These are phyloP conservation scores for Chesias legatella DNA, from an alignment of 2,888 invertebrate species.

Conservation along the genomic window DNA sequence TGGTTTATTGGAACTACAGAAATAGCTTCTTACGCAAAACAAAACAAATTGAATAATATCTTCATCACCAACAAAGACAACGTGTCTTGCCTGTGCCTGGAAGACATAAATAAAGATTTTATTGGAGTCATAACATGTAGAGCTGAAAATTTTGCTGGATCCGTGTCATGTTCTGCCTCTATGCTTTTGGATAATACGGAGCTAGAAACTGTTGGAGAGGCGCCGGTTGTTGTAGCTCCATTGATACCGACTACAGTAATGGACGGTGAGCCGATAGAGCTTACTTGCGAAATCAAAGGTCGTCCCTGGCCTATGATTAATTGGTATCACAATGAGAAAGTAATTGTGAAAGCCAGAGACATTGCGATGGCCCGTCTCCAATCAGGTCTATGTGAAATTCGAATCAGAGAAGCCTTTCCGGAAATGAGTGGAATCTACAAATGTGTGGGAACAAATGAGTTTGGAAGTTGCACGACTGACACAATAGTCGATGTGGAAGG, in stretches of 20 bases:
- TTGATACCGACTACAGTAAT: conserved; percentile 88
- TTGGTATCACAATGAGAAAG: conserved; percentile 88
- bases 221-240: conserved; percentile 88
- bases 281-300: conserved; percentile 87
- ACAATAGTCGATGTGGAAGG: conserved; percentile 91
- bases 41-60: conserved; percentile 84
- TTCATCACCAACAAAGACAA: conserved; percentile 87
- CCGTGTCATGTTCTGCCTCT: conserved; percentile 91
- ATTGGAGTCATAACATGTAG: conserved; percentile 91
- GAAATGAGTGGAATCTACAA: conserved; percentile 94
- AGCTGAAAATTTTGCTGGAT: conserved; percentile 94
- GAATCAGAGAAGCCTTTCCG: conserved; percentile 92
- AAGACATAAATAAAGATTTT: conserved; percentile 84
- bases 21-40: conserved; percentile 74
- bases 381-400: conserved; percentile 89
- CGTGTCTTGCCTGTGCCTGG: conserved; percentile 88
- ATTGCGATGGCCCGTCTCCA: conserved; percentile 86
- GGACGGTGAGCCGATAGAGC: conserved; percentile 92
- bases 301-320: conserved; percentile 89
- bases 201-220: conserved; percentile 50
- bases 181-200: conserved; percentile 82
- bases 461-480: conserved; percentile 90
- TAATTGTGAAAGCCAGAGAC: conserved; percentile 88
- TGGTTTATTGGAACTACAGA: conserved; percentile 91
- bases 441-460: conserved; percentile 89